phyloP scores from a whole-genome alignment of 92 coral and sea anemone genomes.

The Paramuricea clavata region DNA sequence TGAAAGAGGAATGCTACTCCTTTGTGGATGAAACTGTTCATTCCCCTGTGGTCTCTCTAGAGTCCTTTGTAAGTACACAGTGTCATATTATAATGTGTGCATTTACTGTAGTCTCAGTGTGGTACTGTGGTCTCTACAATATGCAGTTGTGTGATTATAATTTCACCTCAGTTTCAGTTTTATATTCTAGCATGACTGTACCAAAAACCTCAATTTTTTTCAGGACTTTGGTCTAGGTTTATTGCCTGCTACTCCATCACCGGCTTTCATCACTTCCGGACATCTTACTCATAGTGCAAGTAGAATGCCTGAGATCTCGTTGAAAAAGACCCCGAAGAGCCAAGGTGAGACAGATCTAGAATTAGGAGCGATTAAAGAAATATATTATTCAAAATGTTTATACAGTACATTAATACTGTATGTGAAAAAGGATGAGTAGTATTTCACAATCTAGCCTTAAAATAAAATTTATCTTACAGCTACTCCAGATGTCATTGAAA shows the following conservation, averaged over 20 bases:
- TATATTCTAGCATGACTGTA: not conserved
- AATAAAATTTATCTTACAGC: slow-evolving; percentile 51
- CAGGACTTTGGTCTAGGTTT: slow-evolving; percentile 86
- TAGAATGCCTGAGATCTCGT: slow-evolving; percentile 73
- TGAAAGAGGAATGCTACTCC: slow-evolving; percentile 71
- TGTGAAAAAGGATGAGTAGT: no score
- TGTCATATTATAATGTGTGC: no score
- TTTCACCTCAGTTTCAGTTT: no score
- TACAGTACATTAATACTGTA: no score
- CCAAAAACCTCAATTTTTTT: not conserved
- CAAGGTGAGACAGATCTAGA: no score
- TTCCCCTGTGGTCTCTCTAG: slow-evolving; percentile 20
- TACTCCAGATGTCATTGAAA: slow-evolving; percentile 92
- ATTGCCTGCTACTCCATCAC: slow-evolving; percentile 94
- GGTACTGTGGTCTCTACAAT: not conserved
- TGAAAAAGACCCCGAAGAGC: slow-evolving; percentile 75
- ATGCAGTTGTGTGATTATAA: no score
- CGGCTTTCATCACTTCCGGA: slow-evolving; percentile 82
- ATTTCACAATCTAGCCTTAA: not conserved
- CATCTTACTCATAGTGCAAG: slow-evolving; percentile 78
- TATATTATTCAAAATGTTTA: not conserved
- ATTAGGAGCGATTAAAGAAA: no score
- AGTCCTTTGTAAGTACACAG: slow-evolving; percentile 49
- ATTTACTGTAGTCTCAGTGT: no score
- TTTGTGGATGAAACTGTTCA: slow-evolving; percentile 33